These are phyloP conservation scores for Motacilla tschutschensis DNA, from an alignment of 2,113 vertebrate genomes.

Conservation along the genomic window DNA sequence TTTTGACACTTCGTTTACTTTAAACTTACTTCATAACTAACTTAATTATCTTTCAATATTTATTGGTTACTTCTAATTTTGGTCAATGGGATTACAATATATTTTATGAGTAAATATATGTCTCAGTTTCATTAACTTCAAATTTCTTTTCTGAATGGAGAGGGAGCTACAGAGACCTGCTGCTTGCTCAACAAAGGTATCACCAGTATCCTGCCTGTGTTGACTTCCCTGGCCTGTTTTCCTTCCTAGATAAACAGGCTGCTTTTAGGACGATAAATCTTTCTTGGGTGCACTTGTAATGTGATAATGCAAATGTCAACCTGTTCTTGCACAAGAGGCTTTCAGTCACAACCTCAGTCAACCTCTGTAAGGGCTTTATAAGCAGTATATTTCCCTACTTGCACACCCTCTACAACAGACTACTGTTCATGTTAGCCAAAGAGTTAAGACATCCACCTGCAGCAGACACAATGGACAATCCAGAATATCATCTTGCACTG, in stretches of 20 bases:
- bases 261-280: background rate
- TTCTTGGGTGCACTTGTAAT: background rate
- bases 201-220: background rate
- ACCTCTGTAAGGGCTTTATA: background rate
- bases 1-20: background rate
- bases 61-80: background rate
- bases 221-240: background rate
- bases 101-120: background rate
- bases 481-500: background rate
- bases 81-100: background rate
- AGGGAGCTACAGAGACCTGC: background rate
- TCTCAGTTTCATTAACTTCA: background rate
- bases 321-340: background rate
- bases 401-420: background rate
- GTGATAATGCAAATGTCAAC: background rate
- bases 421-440: background rate
- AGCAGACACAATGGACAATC: background rate
- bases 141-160: background rate
- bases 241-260: background rate
- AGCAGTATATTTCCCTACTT: background rate
- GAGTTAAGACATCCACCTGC: background rate
- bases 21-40: background rate
- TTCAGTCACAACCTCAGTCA: background rate
- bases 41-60: background rate
- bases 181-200: background rate